Evolutionary conservation across 2,797 vertebrate genomes (phyloP).

Genomic region (Phylloscopus collybita): DNA sequence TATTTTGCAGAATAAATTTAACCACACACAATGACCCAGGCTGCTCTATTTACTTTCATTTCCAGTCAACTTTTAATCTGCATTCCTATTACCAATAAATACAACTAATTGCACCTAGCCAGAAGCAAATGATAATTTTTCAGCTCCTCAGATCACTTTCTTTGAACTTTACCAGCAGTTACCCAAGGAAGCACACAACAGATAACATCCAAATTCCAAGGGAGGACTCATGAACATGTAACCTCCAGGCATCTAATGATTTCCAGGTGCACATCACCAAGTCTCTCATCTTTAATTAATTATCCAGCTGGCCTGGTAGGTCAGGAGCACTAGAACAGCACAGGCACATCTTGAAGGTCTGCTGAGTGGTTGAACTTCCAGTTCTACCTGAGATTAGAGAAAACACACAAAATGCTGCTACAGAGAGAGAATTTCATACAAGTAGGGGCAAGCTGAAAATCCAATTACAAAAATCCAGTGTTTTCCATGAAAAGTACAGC

Average conservation of each 20-base stretch:
- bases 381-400: neutral
- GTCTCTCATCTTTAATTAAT: slow-evolving; percentile 55
- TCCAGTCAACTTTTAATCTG: neutral
- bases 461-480: neutral
- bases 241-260: slow-evolving; percentile 22
- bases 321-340: neutral
- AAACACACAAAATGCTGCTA: slow-evolving; percentile 41
- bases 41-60: neutral
- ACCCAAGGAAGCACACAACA: neutral
- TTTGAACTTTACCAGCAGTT: neutral
- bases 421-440: slow-evolving; percentile 21
- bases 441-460: neutral
- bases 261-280: slow-evolving; percentile 51
- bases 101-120: neutral
- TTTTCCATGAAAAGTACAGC: neutral
- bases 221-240: slow-evolving; percentile 12
- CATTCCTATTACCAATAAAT: neutral
- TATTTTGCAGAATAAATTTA: neutral
- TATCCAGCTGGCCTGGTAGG: slow-evolving; percentile 33
- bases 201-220: neutral
- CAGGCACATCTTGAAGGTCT: neutral
- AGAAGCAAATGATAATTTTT: neutral
- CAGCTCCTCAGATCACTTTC: neutral
- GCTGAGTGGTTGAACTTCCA: neutral
- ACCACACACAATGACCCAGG: neutral